These are phyloP conservation scores for Drosophila anomelani DNA, from an alignment of 2,888 invertebrate species.

Conservation along the genomic window DNA sequence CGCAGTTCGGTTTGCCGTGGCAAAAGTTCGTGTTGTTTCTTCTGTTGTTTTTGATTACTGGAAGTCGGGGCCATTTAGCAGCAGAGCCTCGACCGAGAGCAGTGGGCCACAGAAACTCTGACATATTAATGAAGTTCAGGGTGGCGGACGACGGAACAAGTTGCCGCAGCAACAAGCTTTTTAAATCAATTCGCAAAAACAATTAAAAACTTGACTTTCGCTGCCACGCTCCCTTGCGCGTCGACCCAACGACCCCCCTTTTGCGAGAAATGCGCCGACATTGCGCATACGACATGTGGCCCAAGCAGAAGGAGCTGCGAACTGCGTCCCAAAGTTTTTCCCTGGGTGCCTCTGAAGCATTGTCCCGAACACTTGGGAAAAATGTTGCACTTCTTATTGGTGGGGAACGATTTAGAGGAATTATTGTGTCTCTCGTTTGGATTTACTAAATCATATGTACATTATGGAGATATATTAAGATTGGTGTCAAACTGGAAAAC, in stretches of 20 bases:
- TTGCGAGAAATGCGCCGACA: conserved; percentile 37
- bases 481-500: background rate
- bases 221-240: conserved; percentile 19
- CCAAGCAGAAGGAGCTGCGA: conserved; percentile 2
- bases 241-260: background rate
- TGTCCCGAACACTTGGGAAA: conserved; percentile 12
- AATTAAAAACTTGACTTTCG: conserved; percentile 66
- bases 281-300: conserved; percentile 56
- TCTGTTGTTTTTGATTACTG: conserved; percentile 63
- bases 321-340: conserved; percentile 37
- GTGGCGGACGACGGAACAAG: conserved; percentile 19
- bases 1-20: conserved; percentile 34
- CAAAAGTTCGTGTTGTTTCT: conserved; percentile 12
- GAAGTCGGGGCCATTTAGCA: conserved; percentile 62
- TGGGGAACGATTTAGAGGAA: background rate
- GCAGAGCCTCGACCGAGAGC: conserved; percentile 5
- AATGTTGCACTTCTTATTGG: background rate
- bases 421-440: background rate
- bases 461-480: background rate
- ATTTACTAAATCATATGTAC: background rate
- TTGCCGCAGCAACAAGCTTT: conserved; percentile 48
- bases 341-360: conserved; percentile 2
- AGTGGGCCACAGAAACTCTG: conserved; percentile 38
- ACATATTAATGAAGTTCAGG: conserved; percentile 68
- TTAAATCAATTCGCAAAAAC: conserved; percentile 73